Conservation (phyloP, 2,888 invertebrate species). For the Sphaerophoria rueppellii region DNA sequence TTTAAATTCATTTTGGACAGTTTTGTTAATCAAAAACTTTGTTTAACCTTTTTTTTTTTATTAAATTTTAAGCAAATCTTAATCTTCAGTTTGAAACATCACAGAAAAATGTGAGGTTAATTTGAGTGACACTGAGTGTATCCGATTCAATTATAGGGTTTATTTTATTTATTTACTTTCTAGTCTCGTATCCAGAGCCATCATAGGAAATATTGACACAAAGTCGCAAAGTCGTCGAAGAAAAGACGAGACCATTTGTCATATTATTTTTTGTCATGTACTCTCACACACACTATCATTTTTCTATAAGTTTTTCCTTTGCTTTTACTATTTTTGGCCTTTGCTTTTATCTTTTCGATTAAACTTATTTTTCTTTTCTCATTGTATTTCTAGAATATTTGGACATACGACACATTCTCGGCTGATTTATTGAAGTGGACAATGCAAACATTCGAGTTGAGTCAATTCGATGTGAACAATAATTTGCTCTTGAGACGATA, state of each 20-base stretch:
- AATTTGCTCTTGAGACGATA: constrained; percentile 25
- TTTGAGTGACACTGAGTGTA: neutral
- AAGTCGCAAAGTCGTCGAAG: constrained; percentile 35
- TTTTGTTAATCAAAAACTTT: no score
- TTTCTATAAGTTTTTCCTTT: constrained; percentile 16
- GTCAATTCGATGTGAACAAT: constrained; percentile 37
- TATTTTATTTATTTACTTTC: constrained; percentile 31
- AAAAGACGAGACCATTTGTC: constrained; percentile 52
- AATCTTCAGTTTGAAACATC: neutral
- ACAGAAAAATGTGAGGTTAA: neutral
- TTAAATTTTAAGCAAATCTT: neutral
- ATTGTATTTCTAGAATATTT: constrained; percentile 60
- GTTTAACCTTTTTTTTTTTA: no score
- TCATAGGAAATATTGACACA: constrained; percentile 46
- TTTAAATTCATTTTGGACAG: neutral
- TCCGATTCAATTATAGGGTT: neutral
- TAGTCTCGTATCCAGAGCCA: constrained; percentile 7
- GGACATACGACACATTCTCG: constrained; percentile 63
- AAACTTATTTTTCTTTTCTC: constrained; percentile 12
- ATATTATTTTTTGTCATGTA: constrained; percentile 11
- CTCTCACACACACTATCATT: no score
- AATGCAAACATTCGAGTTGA: constrained; percentile 50
- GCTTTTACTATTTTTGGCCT: neutral
- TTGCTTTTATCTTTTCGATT: constrained; percentile 4
- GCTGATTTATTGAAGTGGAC: constrained; percentile 70